phyloP scores from a whole-genome alignment of 2,113 vertebrate species.

The Sorex araneus region DNA sequence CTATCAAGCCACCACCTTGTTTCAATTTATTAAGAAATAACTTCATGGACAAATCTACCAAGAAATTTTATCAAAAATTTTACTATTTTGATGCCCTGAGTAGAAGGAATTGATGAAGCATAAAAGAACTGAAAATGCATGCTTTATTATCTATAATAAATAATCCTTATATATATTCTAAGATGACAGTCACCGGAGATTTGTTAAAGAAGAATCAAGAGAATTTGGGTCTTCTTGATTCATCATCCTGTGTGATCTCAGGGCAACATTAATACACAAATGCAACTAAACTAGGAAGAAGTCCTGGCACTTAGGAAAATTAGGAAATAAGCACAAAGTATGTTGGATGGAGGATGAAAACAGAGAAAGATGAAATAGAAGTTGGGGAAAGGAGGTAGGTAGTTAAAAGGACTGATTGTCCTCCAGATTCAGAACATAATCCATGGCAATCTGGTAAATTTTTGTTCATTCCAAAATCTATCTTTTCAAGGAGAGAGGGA shows the following conservation, averaged over 20 bases:
- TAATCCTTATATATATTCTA: not conserved
- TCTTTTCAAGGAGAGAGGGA: no score
- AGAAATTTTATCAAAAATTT: constrained; percentile 34
- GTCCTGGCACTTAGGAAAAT: not conserved
- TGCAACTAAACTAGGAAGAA: constrained; percentile 28
- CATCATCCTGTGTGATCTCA: not conserved
- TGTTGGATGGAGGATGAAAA: not conserved
- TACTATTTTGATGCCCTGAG: constrained; percentile 31
- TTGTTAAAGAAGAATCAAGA: constrained; percentile 57
- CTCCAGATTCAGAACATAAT: no score
- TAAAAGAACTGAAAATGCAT: constrained; percentile 16
- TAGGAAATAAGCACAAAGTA: not conserved
- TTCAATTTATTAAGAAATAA: not conserved
- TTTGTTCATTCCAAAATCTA: no score
- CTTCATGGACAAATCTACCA: constrained; percentile 24
- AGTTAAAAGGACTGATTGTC: no score
- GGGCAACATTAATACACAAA: constrained; percentile 11
- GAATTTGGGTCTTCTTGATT: not conserved
- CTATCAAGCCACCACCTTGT: not conserved
- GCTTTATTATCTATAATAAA: not conserved
- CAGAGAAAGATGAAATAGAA: not conserved
- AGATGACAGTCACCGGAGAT: constrained; percentile 4
- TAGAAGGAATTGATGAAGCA: constrained; percentile 22
- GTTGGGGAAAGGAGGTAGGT: not conserved
- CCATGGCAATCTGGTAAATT: no score